Evolutionary conservation across 2,797 vertebrate species (phyloP).

Genomic region (Eupleurogrammus muticus): DNA sequence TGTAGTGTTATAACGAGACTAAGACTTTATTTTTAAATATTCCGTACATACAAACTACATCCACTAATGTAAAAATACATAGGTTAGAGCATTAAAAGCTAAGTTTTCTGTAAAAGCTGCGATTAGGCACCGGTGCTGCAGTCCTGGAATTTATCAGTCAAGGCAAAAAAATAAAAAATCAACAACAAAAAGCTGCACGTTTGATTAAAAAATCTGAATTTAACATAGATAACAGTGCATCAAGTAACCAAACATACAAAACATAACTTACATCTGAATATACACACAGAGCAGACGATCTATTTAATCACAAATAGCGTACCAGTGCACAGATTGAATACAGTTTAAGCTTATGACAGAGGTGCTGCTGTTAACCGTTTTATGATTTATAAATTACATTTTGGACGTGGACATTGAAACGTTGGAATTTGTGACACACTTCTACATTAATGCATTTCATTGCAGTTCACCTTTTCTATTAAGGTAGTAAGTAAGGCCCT

Average conservation of each 20-base stretch:
- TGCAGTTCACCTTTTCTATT: neutral
- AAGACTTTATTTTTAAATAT: neutral
- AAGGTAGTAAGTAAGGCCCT: too few relatives aligned
- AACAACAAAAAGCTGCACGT: neutral
- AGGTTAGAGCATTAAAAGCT: neutral
- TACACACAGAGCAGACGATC: constrained; percentile 1
- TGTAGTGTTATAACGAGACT: neutral
- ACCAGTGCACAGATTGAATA: neutral
- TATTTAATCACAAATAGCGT: constrained; percentile 15
- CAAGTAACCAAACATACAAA: neutral
- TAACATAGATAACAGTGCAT: constrained; percentile 13
- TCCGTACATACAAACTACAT: constrained; percentile 18
- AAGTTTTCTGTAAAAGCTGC: neutral
- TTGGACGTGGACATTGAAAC: too few relatives aligned
- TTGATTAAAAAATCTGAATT: neutral
- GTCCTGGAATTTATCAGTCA: neutral
- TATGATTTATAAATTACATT: neutral
- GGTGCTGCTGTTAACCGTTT: neutral
- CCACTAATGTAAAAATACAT: neutral
- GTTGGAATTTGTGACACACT: too few relatives aligned
- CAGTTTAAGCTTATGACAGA: neutral
- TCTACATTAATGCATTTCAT: too few relatives aligned
- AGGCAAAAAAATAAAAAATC: neutral
- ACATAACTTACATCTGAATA: constrained; percentile 7
- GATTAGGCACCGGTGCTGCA: constrained; percentile 22